Percentiles rank a stretch among this genome's conserved stretches.
phyloP scores from a whole-genome alignment of 2,888 invertebrate species.

The Pseudococcus viburni region DNA sequence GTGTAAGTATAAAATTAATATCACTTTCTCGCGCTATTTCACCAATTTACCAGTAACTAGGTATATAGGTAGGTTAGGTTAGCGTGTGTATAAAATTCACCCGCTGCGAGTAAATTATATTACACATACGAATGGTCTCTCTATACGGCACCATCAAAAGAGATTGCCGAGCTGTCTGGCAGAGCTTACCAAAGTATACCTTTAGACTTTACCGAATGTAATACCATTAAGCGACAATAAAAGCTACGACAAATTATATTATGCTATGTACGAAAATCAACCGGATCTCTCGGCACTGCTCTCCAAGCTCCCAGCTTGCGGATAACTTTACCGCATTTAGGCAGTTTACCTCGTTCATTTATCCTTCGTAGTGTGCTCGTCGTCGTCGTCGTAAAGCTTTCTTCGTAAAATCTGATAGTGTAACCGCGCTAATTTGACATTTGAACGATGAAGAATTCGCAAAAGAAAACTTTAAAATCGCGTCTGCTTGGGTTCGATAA shows the following conservation, averaged over 20 bases:
- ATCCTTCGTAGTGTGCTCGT: neutral
- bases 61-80: neutral
- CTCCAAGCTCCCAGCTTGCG: neutral
- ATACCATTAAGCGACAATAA: conserved; percentile 31
- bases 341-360: neutral
- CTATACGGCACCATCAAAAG: neutral
- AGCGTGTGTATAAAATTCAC: neutral
- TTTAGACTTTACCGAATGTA: neutral
- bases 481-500: neutral
- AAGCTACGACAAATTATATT: conserved; percentile 27
- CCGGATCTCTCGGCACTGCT: neutral
- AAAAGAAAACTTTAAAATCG: neutral
- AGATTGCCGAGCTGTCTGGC: neutral
- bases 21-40: conserved; percentile 31
- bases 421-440: neutral
- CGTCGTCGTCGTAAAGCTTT: neutral
- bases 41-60: conserved; percentile 1
- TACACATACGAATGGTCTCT: neutral
- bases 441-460: neutral
- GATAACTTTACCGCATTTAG: neutral
- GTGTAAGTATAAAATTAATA: conserved; percentile 6
- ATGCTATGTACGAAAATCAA: neutral
- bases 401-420: neutral
- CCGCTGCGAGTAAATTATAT: neutral
- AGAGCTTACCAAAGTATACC: neutral